A percentile compares a stretch with the other conserved stretches of the same genome.
Conservation (phyloP, 1,140 invertebrate genomes). For the Monomorium pharaonis region DNA sequence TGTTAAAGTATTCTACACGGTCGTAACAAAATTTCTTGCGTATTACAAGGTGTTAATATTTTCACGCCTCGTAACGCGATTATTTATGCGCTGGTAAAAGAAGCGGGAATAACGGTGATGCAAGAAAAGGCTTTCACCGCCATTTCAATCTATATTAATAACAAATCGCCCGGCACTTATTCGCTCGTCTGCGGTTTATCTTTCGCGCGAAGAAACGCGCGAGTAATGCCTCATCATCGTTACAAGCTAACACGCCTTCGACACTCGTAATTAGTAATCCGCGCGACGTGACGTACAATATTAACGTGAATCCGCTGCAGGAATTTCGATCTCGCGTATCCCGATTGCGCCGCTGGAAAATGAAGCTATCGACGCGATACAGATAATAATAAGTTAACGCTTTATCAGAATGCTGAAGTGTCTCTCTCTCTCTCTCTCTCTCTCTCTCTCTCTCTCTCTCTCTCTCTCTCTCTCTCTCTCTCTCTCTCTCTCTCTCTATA, state of each 20-base stretch:
- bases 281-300: not conserved
- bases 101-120: not conserved
- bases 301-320: not conserved
- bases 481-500: too few relatives aligned
- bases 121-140: not conserved
- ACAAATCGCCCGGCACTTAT: not conserved
- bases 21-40: not conserved
- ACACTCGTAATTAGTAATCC: conserved; percentile 1
- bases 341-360: conserved; percentile 17
- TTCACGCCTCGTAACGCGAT: not conserved
- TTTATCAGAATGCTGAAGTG: conserved; percentile 21
- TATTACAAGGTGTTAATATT: not conserved
- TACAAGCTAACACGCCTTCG: not conserved
- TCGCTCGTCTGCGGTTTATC: not conserved
- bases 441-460: too few relatives aligned
- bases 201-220: not conserved
- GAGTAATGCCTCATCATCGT: not conserved
- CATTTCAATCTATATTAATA: not conserved
- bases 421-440: too few relatives aligned
- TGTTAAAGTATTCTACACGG: not conserved
- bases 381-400: conserved; percentile 32
- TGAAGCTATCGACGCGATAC: conserved; percentile 50
- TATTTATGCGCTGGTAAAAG: not conserved
- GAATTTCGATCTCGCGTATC: not conserved
- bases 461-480: too few relatives aligned